Evolutionary conservation across 2,113 vertebrate genomes (phyloP), one percentile per base, ranked within the genome.

Genomic region (Oenanthe melanoleuca): DNA sequence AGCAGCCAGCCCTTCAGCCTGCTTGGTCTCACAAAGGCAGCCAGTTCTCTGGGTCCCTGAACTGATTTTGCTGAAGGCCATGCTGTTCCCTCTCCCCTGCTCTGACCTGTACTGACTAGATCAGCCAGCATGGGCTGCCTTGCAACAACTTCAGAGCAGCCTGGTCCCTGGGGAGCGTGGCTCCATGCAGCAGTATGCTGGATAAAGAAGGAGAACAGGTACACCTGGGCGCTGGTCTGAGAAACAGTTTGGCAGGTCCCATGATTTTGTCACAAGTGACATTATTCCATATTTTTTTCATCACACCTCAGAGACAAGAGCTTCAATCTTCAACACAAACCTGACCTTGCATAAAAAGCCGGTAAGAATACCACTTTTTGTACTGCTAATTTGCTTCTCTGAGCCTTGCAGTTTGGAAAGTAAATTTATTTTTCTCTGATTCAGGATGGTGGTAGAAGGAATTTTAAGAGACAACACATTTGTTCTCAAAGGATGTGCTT

Each of bases 81-180:
- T 17, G 52, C 75, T 74, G 82, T 83, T 95, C 60, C 56, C 65
- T 74, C 26, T 94, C 63, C 67, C 75, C 80, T 93, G 67, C 82
- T 93, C 70, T 86, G 95, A 88, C 90, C 94, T 82, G 88, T 42
- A 21, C 88, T 42, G 79, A 45, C 71, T 83, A 33, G 60, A 86
- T 63, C 75, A 75, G 78, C 34, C 89, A 65, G 74, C 70, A 13
- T 5, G 29, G 70, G 71, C 90, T 95, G 90, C 88, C 85, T 70
- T 50, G 63, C 63, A 55, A 44, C 42, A 8, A 11, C 47, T 53
- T 45, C 67, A 45, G 80, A 73, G 79, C 85, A 50, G 63, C 9
- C 55, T 53, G 57, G 66, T 93, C 63, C 31, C 55, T 24, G 40
- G 61, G 18, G 65, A 93, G 25, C 20, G 2, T 38, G 71, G 59